phyloP scores from a whole-genome alignment of 2,113 vertebrate species.

The Phoxinus phoxinus region DNA sequence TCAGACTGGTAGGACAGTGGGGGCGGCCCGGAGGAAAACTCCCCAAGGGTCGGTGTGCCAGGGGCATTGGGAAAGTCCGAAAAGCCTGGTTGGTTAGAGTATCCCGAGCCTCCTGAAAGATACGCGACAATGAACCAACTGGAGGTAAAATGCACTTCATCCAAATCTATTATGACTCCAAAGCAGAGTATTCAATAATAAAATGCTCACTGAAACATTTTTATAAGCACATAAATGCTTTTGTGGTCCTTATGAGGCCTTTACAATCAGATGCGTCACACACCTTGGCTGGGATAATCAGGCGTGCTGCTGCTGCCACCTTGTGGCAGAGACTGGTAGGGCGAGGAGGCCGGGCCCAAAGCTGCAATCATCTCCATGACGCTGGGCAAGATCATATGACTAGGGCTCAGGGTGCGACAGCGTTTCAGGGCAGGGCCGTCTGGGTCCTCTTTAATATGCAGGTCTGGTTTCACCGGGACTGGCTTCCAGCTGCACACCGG shows the following conservation, averaged over 20 bases:
- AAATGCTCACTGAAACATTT: neutral
- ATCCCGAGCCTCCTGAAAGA: constrained; percentile 78
- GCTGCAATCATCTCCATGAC: constrained; percentile 97
- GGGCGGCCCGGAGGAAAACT: constrained; percentile 81
- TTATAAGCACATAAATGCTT: neutral
- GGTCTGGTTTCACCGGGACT: constrained; percentile 88
- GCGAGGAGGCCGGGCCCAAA: constrained; percentile 83
- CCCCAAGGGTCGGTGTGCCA: constrained; percentile 82
- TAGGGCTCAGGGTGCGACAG: constrained; percentile 91
- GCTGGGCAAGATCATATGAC: constrained; percentile 91
- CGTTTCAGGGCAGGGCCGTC: constrained; percentile 91
- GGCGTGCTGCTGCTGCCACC: constrained; percentile 69
- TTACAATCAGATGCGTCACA: neutral
- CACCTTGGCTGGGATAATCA: constrained; percentile 85
- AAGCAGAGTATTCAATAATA: neutral
- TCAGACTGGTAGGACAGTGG: constrained; percentile 85
- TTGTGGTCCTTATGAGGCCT: neutral
- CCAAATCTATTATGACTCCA: neutral
- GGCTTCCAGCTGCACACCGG: constrained; percentile 95
- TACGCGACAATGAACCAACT: neutral
- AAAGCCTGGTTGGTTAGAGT: constrained; percentile 81
- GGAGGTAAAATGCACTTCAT: neutral
- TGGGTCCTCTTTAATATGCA: constrained; percentile 90
- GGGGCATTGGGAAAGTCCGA: constrained; percentile 85
- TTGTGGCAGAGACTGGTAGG: constrained; percentile 77